These are phyloP conservation scores for Pseudachorutes palmiensis DNA, from an alignment of 1,140 invertebrate genomes.

Conservation along the genomic window DNA sequence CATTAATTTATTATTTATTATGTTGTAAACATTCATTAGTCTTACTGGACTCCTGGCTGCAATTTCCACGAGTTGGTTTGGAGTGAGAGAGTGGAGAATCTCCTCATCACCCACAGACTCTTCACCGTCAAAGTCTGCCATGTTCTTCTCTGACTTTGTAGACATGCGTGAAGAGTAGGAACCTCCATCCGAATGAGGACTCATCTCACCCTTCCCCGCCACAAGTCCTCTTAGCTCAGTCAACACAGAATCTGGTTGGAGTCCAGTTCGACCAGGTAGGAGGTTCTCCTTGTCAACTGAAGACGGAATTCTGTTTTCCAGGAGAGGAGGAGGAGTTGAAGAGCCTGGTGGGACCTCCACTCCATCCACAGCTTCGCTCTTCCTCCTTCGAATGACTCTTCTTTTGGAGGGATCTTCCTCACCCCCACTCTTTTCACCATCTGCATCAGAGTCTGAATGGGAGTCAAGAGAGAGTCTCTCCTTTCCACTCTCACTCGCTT, in stretches of 20 bases:
- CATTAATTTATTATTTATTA: slow-evolving; percentile 2
- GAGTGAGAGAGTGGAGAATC: slow-evolving; percentile 63
- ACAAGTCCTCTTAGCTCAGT: slow-evolving; percentile 48
- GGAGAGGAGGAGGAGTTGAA: too few species aligned
- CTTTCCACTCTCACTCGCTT: slow-evolving; percentile 36
- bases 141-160: slow-evolving; percentile 88
- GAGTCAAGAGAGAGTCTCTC: slow-evolving; percentile 31
- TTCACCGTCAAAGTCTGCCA: slow-evolving; percentile 89
- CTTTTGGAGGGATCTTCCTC: slow-evolving; percentile 44
- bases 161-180: slow-evolving; percentile 79
- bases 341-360: too few species aligned
- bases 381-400: slow-evolving; percentile 43
- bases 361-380: background rate
- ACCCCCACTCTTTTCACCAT: slow-evolving; percentile 47
- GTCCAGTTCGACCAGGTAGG: too few species aligned
- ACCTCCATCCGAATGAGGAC: slow-evolving; percentile 47
- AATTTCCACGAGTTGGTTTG: slow-evolving; percentile 38
- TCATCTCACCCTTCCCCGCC: too few species aligned
- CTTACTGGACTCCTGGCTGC: slow-evolving; percentile 23
- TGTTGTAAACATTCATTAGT: background rate
- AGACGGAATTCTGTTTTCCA: too few species aligned
- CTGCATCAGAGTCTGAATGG: slow-evolving; percentile 46
- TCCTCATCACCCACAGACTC: slow-evolving; percentile 82
- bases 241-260: slow-evolving; percentile 44
- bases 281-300: background rate